Percentiles rank a stretch among this genome's conserved stretches.
These are phyloP conservation scores for Mixornis gularis DNA, from an alignment of 2,113 vertebrate genomes.

Conservation along the genomic window DNA sequence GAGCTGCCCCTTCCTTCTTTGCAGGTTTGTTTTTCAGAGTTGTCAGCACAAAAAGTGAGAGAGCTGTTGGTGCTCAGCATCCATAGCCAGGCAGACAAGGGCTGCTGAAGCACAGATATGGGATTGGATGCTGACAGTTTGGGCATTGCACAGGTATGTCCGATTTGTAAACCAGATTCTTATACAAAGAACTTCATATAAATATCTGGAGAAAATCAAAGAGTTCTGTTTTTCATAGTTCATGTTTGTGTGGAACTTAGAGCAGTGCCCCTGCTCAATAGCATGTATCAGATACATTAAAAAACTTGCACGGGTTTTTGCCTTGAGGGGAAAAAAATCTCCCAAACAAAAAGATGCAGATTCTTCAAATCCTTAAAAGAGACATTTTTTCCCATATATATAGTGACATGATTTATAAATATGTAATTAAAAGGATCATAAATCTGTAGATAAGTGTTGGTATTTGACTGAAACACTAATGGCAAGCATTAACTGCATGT, in stretches of 20 bases:
- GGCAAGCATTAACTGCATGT: slow-evolving; percentile 20
- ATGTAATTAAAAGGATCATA: slow-evolving; percentile 13
- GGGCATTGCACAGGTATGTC: background rate
- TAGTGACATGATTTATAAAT: background rate
- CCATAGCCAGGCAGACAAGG: background rate
- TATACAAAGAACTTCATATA: background rate
- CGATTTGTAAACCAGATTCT: background rate
- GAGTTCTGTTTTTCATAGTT: background rate
- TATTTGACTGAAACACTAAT: slow-evolving; percentile 16
- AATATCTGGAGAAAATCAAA: background rate
- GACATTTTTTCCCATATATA: background rate
- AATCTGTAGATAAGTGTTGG: background rate
- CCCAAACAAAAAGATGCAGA: background rate
- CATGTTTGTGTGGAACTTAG: background rate
- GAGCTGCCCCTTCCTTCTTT: background rate
- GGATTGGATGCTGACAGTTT: background rate
- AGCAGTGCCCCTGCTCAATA: background rate
- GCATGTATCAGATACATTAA: background rate
- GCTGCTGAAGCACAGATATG: background rate
- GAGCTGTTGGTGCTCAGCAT: background rate
- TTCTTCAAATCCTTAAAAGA: background rate
- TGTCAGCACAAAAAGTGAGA: background rate
- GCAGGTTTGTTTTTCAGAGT: background rate
- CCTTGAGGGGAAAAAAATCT: background rate
- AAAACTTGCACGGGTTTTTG: background rate